Evolutionary conservation across 2,888 invertebrate genomes (phyloP).

Genomic region (Drosophila robusta): DNA sequence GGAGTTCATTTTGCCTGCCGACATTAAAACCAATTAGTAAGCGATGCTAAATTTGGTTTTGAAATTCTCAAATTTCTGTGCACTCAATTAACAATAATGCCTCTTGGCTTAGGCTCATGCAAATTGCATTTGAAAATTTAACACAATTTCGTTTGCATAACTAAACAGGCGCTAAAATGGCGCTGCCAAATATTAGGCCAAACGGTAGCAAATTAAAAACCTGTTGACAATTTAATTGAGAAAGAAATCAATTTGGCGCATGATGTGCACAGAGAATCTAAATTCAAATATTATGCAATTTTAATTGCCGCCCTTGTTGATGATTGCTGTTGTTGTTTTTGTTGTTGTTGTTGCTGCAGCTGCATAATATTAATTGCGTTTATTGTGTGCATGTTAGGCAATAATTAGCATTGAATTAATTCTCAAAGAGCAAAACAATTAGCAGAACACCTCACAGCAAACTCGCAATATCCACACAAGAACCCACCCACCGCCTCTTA

Average conservation of each 20-base stretch:
- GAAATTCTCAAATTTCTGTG: conserved; percentile 27
- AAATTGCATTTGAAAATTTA: conserved; percentile 39
- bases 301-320: conserved; percentile 50
- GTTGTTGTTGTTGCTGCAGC: conserved; percentile 28
- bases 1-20: conserved; percentile 3
- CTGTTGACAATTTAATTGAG: conserved; percentile 56
- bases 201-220: conserved; percentile 24
- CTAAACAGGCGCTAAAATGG: conserved; percentile 28
- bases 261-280: conserved; percentile 25
- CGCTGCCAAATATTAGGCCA: not conserved
- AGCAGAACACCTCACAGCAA: conserved; percentile 53
- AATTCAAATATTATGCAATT: conserved; percentile 47
- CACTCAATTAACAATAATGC: conserved; percentile 46
- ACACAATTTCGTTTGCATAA: conserved; percentile 46
- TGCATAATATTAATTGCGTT: conserved; percentile 63
- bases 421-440: conserved; percentile 71
- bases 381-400: conserved; percentile 64
- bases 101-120: conserved; percentile 2
- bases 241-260: conserved; percentile 3
- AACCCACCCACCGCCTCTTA: not conserved
- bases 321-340: conserved; percentile 13
- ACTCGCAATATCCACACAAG: not conserved
- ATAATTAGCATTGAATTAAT: conserved; percentile 76
- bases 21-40: conserved; percentile 26
- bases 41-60: conserved; percentile 3